Evolutionary conservation across 2,888 invertebrate species (phyloP).

Genomic region (Eupithecia subfuscata): DNA sequence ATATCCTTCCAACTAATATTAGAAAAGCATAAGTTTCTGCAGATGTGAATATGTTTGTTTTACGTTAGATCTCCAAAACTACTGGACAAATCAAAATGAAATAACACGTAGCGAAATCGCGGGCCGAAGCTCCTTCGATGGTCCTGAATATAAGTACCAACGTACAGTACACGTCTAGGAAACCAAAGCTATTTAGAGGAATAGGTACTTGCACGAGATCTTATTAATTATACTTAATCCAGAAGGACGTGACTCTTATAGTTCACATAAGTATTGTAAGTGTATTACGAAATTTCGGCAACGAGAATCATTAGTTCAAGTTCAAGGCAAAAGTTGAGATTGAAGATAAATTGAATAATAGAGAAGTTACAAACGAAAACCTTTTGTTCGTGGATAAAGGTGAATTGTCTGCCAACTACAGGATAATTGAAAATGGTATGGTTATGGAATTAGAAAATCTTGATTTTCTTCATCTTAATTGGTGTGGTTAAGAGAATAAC

Average conservation of each 20-base stretch:
- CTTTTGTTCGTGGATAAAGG: background rate
- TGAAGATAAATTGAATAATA: conserved; percentile 6
- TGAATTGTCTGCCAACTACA: background rate
- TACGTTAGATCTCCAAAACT: background rate
- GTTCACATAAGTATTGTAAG: background rate
- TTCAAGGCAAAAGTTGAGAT: background rate
- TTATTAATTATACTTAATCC: too few relatives aligned
- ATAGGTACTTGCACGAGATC: too few relatives aligned
- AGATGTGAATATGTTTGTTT: background rate
- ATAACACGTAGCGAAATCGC: too few relatives aligned
- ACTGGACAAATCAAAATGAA: too few relatives aligned
- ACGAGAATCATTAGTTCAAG: background rate
- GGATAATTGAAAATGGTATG: background rate
- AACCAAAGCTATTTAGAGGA: too few relatives aligned
- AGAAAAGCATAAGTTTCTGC: too few relatives aligned
- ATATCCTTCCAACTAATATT: background rate
- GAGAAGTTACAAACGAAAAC: background rate
- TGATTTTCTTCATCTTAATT: background rate
- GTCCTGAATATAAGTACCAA: too few relatives aligned
- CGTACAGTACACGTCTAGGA: too few relatives aligned
- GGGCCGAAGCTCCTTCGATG: too few relatives aligned
- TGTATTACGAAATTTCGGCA: background rate
- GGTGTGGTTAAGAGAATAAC: background rate
- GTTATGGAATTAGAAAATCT: background rate
- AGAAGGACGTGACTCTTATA: background rate